Conservation (phyloP, 1,140 invertebrate species). For the Musca domestica region DNA sequence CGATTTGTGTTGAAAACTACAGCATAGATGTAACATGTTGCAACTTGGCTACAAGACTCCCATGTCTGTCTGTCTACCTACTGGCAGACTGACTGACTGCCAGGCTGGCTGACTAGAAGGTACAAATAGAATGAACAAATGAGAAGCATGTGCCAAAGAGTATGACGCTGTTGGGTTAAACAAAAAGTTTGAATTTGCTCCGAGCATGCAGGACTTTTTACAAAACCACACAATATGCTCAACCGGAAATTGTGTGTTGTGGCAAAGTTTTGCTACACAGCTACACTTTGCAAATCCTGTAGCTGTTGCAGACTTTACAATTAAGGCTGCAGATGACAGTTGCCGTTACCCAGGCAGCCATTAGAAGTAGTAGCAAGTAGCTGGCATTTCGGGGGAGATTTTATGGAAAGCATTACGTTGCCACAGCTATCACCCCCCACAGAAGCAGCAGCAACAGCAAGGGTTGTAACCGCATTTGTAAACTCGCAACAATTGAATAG, state of each 20-base stretch:
- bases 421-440: too few relatives aligned
- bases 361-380: too few relatives aligned
- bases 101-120: neutral
- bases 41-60: neutral
- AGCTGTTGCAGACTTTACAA: too few relatives aligned
- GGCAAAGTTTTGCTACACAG: neutral
- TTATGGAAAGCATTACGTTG: too few relatives aligned
- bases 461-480: too few relatives aligned
- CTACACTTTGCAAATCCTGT: too few relatives aligned
- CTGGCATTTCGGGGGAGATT: too few relatives aligned
- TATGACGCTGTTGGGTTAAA: neutral
- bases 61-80: neutral
- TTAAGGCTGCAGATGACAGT: too few relatives aligned
- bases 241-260: constrained; percentile 51
- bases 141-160: neutral
- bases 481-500: too few relatives aligned
- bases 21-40: neutral
- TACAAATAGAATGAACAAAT: constrained; percentile 1
- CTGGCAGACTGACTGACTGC: neutral
- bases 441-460: too few relatives aligned
- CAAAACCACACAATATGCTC: constrained; percentile 37
- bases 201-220: neutral
- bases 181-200: neutral
- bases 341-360: too few relatives aligned
- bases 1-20: neutral